A percentile compares a stretch with the other conserved stretches of the same genome.
Evolutionary conservation across 2,113 vertebrate species (phyloP).

Genomic region (Callithrix jacchus): DNA sequence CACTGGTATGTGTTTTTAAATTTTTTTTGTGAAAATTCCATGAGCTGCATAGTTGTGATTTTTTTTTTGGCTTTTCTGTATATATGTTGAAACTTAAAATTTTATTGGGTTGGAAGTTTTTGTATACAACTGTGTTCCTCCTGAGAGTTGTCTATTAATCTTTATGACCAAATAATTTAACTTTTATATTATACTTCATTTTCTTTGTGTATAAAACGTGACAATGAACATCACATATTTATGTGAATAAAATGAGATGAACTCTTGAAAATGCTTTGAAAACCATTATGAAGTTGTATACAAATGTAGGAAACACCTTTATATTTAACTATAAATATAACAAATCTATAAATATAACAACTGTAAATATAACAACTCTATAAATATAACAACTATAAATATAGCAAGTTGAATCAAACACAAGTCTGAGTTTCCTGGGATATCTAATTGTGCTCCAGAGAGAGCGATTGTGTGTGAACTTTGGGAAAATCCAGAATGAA

Average conservation of each 20-base stretch:
- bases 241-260: not conserved
- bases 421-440: not conserved
- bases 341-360: too few relatives aligned
- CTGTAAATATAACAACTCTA: too few relatives aligned
- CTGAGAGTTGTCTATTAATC: not conserved
- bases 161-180: not conserved
- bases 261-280: not conserved
- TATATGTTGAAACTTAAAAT: not conserved
- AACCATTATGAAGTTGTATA: not conserved
- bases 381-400: not conserved
- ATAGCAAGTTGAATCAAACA: not conserved
- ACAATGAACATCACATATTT: not conserved
- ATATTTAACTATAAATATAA: not conserved
- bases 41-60: not conserved
- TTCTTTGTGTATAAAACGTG: conserved; percentile 27
- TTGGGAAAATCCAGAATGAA: not conserved
- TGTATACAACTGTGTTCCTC: not conserved
- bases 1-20: not conserved
- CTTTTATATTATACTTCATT: not conserved
- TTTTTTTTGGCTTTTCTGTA: not conserved
- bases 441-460: not conserved
- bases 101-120: not conserved
- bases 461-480: not conserved
- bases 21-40: not conserved
- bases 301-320: not conserved